Percentiles rank a stretch among this genome's conserved stretches.
These are phyloP conservation scores for Podarcis raffonei DNA, from an alignment of 2,113 vertebrate genomes.

Conservation along the genomic window DNA sequence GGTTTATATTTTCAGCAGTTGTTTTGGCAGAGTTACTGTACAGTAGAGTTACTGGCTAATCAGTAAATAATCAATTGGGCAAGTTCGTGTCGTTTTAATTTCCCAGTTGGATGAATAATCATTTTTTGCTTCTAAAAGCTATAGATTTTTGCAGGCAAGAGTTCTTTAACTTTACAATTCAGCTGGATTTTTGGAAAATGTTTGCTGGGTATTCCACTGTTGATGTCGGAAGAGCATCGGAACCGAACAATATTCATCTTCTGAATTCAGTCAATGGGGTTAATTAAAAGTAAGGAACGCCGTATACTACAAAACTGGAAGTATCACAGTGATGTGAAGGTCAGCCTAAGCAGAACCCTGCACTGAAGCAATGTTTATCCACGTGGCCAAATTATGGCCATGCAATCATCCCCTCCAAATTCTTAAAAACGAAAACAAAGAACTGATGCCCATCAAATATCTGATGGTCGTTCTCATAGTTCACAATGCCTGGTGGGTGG, in stretches of 20 bases:
- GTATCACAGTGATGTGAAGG: not conserved
- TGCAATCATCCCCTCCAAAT: not conserved
- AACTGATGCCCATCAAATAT: not conserved
- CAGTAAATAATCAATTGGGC: not conserved
- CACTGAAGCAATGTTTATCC: not conserved
- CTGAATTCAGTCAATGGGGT: not conserved
- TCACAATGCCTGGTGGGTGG: not conserved
- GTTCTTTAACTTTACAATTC: not conserved
- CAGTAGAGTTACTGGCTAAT: not conserved
- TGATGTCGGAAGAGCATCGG: not conserved
- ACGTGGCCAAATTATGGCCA: not conserved
- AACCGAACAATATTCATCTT: not conserved
- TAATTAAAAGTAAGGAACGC: not conserved
- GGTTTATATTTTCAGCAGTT: not conserved
- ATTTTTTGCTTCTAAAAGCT: not conserved
- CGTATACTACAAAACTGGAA: not conserved
- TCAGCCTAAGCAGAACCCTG: not conserved
- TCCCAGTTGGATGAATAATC: slow-evolving; percentile 15
- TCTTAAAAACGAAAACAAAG: not conserved
- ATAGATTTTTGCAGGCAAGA: not conserved
- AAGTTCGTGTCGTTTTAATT: slow-evolving; percentile 8
- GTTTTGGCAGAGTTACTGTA: not conserved
- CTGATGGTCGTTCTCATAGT: not conserved
- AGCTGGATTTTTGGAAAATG: not conserved
- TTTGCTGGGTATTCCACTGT: not conserved